Percentiles rank a stretch among this genome's conserved stretches.
phyloP scores from a whole-genome alignment of 2,113 vertebrate genomes.

The Phasianus colchicus region DNA sequence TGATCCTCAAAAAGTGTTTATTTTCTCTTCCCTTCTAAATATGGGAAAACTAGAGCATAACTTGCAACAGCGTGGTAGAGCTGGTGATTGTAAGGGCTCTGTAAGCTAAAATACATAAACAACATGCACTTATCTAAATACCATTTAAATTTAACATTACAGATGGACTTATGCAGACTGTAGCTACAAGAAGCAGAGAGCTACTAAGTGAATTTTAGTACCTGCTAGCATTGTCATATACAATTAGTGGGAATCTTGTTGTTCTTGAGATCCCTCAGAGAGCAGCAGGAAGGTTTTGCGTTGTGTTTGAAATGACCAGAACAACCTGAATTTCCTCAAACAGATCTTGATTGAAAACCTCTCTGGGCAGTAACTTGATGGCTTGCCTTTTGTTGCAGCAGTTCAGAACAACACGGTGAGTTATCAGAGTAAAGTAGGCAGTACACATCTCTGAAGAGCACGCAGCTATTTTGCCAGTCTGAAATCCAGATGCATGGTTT shows the following conservation, averaged over 20 bases:
- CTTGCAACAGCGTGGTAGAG: neutral
- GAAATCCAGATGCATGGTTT: neutral
- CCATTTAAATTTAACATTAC: neutral
- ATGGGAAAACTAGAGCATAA: neutral
- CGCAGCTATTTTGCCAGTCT: neutral
- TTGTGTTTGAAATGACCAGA: neutral
- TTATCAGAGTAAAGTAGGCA: neutral
- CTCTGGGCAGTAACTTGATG: neutral
- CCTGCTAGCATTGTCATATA: neutral
- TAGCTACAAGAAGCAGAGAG: neutral
- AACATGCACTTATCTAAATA: neutral
- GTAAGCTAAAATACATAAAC: neutral
- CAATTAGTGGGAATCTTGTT: neutral
- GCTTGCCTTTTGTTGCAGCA: neutral
- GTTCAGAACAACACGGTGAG: neutral
- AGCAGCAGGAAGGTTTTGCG: neutral
- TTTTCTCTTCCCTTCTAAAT: neutral
- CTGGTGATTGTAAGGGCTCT: rapidly evolving
- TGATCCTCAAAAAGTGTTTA: neutral
- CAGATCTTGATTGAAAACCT: neutral
- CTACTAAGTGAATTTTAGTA: neutral
- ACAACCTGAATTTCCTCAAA: neutral
- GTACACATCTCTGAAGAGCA: neutral
- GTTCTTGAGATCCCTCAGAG: neutral
- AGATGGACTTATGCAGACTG: neutral